Evolutionary conservation across 1,140 invertebrate species (phyloP).

Genomic region (Phenacoccus solenopsis): DNA sequence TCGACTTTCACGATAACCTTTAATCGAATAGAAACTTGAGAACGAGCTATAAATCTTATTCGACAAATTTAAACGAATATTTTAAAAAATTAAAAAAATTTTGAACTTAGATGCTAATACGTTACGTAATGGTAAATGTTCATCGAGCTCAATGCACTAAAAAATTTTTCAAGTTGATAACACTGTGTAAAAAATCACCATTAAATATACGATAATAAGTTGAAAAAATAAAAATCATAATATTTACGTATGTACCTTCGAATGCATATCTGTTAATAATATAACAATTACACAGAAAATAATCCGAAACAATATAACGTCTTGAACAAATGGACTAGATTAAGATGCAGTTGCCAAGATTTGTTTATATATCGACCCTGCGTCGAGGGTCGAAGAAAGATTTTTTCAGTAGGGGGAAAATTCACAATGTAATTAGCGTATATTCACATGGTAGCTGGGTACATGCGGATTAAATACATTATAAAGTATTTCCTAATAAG

Average conservation of each 20-base stretch:
- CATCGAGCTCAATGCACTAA: neutral
- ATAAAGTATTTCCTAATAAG: slow-evolving; percentile 7
- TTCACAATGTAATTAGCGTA: slow-evolving; percentile 8
- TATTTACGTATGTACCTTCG: neutral
- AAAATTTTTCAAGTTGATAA: neutral
- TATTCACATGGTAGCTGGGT: neutral
- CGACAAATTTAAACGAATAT: neutral
- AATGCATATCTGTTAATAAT: neutral
- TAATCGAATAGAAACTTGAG: neutral
- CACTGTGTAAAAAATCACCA: neutral
- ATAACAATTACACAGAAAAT: neutral
- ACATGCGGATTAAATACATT: no score
- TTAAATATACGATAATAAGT: neutral
- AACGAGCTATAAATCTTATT: slow-evolving; percentile 4
- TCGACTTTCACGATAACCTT: slow-evolving; percentile 1
- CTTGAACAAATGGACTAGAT: slow-evolving; percentile 15
- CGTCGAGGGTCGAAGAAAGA: neutral
- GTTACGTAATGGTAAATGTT: neutral
- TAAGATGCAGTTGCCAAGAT: neutral
- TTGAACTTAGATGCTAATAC: neutral
- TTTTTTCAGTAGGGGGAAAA: slow-evolving; percentile 14
- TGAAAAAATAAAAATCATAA: no score
- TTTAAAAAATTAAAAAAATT: neutral
- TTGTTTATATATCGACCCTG: slow-evolving; percentile 12
- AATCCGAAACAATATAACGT: neutral